Conservation (phyloP, 2,113 vertebrate species). For the Phasianus colchicus region DNA sequence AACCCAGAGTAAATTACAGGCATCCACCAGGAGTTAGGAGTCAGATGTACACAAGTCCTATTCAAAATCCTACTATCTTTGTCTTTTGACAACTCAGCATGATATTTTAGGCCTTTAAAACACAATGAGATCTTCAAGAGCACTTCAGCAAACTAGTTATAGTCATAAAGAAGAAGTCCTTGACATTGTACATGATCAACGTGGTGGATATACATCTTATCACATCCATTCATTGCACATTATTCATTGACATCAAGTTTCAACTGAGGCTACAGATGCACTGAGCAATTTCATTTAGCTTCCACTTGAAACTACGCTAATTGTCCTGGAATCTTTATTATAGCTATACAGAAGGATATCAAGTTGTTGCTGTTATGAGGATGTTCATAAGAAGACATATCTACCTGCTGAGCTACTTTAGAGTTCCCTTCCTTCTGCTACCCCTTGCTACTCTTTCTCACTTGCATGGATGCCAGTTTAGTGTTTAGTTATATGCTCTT, state of each 20-base stretch:
- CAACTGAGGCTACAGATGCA: not conserved
- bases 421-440: not conserved
- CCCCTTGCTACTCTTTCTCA: not conserved
- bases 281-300: not conserved
- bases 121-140: not conserved
- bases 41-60: not conserved
- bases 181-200: fast-evolving
- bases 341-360: fast-evolving
- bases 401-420: not conserved
- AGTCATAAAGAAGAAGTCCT: not conserved
- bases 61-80: not conserved
- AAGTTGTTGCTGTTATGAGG: not conserved
- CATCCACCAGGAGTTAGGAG: not conserved
- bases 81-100: not conserved
- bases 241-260: not conserved
- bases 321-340: not conserved
- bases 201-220: not conserved
- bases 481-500: not conserved
- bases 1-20: not conserved
- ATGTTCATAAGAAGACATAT: not conserved
- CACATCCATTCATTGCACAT: not conserved
- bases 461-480: not conserved
- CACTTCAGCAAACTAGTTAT: not conserved
- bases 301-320: not conserved
- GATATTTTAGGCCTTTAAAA: not conserved